phyloP scores from a whole-genome alignment of 2,888 invertebrate genomes.

The Terebella lapidaria region DNA sequence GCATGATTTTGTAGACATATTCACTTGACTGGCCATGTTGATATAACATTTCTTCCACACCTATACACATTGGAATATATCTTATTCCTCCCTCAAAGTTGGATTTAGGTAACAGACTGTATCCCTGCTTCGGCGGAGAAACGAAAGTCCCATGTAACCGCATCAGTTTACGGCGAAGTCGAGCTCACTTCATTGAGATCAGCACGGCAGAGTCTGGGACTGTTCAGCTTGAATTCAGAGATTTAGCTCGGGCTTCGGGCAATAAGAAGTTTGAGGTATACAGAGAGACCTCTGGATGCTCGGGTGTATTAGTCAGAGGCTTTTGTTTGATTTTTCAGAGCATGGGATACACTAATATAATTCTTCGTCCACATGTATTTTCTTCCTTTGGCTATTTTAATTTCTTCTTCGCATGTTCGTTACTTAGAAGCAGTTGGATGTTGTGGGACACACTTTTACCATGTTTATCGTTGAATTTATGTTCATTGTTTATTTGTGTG shows the following conservation, averaged over 20 bases:
- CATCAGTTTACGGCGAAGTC: constrained; percentile 88
- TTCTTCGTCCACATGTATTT: not conserved
- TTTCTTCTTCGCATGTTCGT: too few species aligned
- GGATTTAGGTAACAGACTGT: constrained; percentile 78
- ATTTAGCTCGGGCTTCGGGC: constrained; percentile 75
- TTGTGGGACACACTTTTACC: too few species aligned
- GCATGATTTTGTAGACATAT: too few species aligned
- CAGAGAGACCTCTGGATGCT: not conserved
- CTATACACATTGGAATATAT: too few species aligned
- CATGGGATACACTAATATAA: not conserved
- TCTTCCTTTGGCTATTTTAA: too few species aligned
- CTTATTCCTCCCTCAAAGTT: too few species aligned
- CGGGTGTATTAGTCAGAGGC: not conserved
- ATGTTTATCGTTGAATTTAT: too few species aligned
- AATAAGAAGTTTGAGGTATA: constrained; percentile 78
- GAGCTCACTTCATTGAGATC: constrained; percentile 61
- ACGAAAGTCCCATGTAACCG: constrained; percentile 84
- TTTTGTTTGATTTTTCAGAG: not conserved
- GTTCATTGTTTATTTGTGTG: too few species aligned
- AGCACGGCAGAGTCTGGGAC: constrained; percentile 96
- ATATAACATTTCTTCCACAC: too few species aligned
- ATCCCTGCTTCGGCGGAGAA: constrained; percentile 71
- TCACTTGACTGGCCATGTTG: too few species aligned
- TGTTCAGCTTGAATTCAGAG: constrained; percentile 91
- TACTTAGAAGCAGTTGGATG: too few species aligned